Evolutionary conservation across 2,113 vertebrate genomes (phyloP).

Genomic region (Myotis brandtii): DNA sequence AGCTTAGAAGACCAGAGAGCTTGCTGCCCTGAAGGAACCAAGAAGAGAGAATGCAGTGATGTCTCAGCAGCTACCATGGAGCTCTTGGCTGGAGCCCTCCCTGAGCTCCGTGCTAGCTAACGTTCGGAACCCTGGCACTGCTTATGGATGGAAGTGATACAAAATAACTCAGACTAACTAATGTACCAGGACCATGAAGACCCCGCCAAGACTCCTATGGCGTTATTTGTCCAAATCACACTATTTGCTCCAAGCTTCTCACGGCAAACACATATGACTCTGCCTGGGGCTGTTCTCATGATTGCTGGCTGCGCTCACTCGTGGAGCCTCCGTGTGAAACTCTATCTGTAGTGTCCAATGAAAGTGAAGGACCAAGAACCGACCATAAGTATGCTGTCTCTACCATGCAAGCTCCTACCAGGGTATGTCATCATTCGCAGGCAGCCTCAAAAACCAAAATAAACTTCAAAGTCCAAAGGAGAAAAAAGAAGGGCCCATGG

Average conservation of each 20-base stretch:
- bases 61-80: rapidly evolving
- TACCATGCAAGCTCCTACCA: neutral
- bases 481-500: neutral
- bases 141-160: neutral
- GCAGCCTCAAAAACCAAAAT: neutral
- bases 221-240: no score
- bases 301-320: neutral
- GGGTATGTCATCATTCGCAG: neutral
- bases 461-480: slow-evolving; percentile 55
- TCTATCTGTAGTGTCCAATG: neutral
- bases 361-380: neutral
- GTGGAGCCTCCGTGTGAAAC: neutral
- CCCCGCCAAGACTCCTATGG: rapidly evolving
- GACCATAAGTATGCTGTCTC: slow-evolving; percentile 3
- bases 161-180: neutral
- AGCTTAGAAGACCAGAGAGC: neutral
- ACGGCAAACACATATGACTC: neutral
- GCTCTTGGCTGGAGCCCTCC: no score
- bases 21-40: neutral
- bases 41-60: rapidly evolving
- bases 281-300: rapidly evolving
- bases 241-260: neutral
- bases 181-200: neutral
- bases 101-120: neutral
- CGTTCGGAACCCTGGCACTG: neutral